These are phyloP conservation scores for Platanista minor DNA, from an alignment of 2,113 vertebrate genomes.

Conservation along the genomic window DNA sequence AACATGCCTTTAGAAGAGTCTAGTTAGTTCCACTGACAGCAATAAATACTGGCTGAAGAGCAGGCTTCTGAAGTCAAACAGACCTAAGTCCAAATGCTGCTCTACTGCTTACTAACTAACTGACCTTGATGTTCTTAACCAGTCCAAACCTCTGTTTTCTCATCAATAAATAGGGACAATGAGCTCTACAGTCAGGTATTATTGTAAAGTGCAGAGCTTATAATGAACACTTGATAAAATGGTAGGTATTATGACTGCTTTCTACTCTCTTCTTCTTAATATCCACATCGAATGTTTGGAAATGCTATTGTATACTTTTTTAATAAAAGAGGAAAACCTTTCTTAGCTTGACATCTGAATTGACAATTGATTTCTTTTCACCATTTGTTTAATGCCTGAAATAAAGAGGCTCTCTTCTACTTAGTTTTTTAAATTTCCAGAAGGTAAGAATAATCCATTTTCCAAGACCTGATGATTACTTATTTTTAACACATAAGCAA, in stretches of 20 bases:
- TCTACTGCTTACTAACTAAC: neutral
- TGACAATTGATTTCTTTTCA: slow-evolving; percentile 63
- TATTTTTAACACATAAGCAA: slow-evolving; percentile 2
- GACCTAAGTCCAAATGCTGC: neutral
- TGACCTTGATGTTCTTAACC: neutral
- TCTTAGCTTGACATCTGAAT: slow-evolving; percentile 25
- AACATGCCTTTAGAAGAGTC: neutral
- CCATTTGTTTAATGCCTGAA: neutral
- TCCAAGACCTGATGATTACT: neutral
- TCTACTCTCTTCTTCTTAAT: neutral
- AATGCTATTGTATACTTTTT: slow-evolving; percentile 24
- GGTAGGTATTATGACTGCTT: neutral
- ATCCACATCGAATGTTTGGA: slow-evolving; percentile 19
- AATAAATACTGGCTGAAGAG: neutral
- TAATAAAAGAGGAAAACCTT: slow-evolving; percentile 5
- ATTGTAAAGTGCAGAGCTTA: fast-evolving
- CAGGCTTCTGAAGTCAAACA: neutral
- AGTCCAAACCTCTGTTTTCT: neutral
- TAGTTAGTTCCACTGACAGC: neutral
- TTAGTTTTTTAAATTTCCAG: slow-evolving; percentile 32
- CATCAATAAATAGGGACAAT: neutral
- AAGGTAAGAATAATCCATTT: slow-evolving; percentile 27
- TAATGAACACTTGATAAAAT: neutral
- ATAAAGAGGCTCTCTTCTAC: neutral
- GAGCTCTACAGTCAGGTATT: neutral